These are phyloP conservation scores for Camelus bactrianus DNA, from an alignment of 2,113 vertebrate species.

Conservation along the genomic window DNA sequence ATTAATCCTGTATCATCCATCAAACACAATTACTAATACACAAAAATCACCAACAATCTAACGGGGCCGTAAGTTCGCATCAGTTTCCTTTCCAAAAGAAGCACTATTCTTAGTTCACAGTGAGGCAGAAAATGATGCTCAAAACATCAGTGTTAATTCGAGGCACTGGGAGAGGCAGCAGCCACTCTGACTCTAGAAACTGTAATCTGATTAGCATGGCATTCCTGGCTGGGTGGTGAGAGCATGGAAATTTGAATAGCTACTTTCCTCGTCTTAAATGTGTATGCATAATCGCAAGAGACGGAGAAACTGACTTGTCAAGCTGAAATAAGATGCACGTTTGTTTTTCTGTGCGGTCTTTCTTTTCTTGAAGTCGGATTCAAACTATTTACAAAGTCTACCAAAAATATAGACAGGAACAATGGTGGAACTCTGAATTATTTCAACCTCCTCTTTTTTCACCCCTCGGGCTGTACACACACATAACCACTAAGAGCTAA, in stretches of 20 bases:
- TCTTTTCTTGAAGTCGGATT: constrained; percentile 53
- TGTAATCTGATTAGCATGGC: not conserved
- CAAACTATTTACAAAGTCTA: constrained; percentile 53
- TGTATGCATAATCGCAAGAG: constrained; percentile 46
- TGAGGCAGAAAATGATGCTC: not conserved
- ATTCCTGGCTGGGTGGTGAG: constrained; percentile 6
- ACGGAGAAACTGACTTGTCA: constrained; percentile 60
- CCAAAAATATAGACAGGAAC: not conserved
- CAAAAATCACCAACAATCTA: not conserved
- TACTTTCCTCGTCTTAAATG: constrained; percentile 34
- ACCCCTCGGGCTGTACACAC: not conserved
- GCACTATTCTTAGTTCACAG: not conserved
- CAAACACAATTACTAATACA: not conserved
- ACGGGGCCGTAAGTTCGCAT: not conserved
- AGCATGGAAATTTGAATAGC: constrained; percentile 65
- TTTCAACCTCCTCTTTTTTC: not conserved
- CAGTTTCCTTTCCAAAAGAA: not conserved
- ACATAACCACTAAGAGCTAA: constrained; percentile 32
- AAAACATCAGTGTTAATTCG: not conserved
- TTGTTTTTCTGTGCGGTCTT: constrained; percentile 61
- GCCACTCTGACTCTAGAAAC: not conserved
- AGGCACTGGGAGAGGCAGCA: constrained; percentile 33
- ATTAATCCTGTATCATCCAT: not conserved
- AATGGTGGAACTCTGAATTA: constrained; percentile 39
- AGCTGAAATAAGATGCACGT: constrained; percentile 38